phyloP scores from a whole-genome alignment of 2,888 invertebrate genomes.

The Trissolcus brochymenae region DNA sequence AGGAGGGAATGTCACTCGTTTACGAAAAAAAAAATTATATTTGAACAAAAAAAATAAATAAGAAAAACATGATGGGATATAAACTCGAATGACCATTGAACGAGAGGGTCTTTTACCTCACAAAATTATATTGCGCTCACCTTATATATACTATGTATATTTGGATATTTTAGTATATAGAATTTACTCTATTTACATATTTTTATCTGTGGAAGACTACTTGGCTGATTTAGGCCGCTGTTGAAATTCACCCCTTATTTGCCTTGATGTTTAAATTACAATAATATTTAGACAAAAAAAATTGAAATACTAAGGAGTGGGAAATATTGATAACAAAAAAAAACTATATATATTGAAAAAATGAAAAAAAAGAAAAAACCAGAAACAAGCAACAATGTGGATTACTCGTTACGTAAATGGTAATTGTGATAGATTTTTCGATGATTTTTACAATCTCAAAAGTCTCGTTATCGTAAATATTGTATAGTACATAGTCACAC shows the following conservation, averaged over 20 bases:
- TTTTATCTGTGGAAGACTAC: conserved; percentile 77
- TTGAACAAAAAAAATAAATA: conserved; percentile 54
- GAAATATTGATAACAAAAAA: conserved; percentile 62
- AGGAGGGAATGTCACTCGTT: conserved; percentile 60
- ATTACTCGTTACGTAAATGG: conserved; percentile 76
- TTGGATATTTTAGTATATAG: conserved; percentile 76
- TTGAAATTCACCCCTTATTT: conserved; percentile 77
- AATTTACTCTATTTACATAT: conserved; percentile 77
- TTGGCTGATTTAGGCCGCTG: conserved; percentile 77
- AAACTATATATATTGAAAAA: conserved; percentile 59
- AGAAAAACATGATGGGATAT: conserved; percentile 24
- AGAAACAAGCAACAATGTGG: conserved; percentile 64
- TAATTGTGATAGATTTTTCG: conserved; percentile 83
- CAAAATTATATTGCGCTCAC: conserved; percentile 75
- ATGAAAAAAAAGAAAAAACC: conserved; percentile 12
- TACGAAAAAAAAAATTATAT: conserved; percentile 30
- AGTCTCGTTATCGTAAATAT: conserved; percentile 77
- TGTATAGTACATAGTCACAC: conserved; percentile 76
- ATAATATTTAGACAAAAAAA: conserved; percentile 68
- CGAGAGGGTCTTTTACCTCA: conserved; percentile 74
- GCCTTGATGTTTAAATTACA: conserved; percentile 76
- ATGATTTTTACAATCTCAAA: conserved; percentile 83
- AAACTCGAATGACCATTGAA: conserved; percentile 69
- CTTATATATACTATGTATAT: conserved; percentile 72
- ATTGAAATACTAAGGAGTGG: conserved; percentile 60